Base-by-base conservation (phyloP, 1,140 invertebrate species). In the Ceratosolen solmsi region DNA sequence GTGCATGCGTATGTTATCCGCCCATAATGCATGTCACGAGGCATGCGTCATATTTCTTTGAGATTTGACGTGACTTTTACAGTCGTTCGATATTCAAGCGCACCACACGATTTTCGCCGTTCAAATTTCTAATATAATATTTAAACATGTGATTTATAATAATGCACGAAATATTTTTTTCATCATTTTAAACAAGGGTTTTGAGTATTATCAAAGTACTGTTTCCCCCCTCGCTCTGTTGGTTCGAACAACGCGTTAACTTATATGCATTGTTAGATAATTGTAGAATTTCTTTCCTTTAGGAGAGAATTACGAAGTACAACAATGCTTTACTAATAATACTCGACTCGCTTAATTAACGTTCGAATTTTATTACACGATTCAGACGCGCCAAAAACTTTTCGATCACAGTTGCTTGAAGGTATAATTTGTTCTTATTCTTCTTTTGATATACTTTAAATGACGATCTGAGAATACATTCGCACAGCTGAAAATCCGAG, bases 321-420 rank as follows among this genome's bases (percentile, higher is more conserved):
- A 4, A 33, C 27, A 36, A 51, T 74, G 46, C 70, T 25, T 51
- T 65, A 15, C 20, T 76, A 41, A 22, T 46, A 76, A 76, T 75
- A 38, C 22, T 75, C 54, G 54, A 76, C 3, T 41, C 36, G 33
- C 56, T 78, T 68, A 78, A 68, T 68, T 68, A 68, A 78, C 46
- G 54, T 30, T 68, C 17, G 58, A 79, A 56, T 56, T 79, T 79
- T 71, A 71, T 56, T 41, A 49, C 36, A 71, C 77, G 41, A 17
- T 79, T 79, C 58, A 71, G 65, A 49, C 63, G 65, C 77, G 77
- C 77, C 65, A 70, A 17, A 70, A 56, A 71, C 77, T 70, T 70
- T 70, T 82, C 76, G 75, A 73, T 82, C 81, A 78, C 76, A 71
- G 73, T 78, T 82, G 54, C 49, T 78, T 77, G 38, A 63, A 51